Evolutionary conservation across 2,113 vertebrate species (phyloP), one percentile per base, ranked within the genome.

Genomic region (Lipotes vexillifer): DNA sequence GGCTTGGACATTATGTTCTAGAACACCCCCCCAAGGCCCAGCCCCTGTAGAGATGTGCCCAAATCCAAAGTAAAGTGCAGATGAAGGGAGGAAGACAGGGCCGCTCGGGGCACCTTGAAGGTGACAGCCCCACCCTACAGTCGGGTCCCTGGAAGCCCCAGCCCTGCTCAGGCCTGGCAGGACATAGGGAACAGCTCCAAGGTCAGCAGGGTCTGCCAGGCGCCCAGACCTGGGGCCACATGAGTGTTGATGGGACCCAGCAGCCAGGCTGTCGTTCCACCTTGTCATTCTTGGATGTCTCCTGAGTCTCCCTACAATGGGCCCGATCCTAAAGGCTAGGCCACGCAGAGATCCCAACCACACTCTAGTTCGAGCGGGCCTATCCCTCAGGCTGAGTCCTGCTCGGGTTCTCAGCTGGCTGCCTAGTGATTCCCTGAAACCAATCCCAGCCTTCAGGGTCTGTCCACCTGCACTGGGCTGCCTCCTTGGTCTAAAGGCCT

Each of bases 171-270:
- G 59, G n/a, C 68, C 31, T 17, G 23, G 29, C 80, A 84, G 44
- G 75, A 57, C 23, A 8, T 2, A 9, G 23, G 61, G 25, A 55
- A 17, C 29, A 46, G 31, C 29, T 38, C 65, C 31, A 61, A 21
- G 41, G 33, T 29, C 27, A 23, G 61, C 8, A 8, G 61, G 12
- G 5, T 90, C 38, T 61, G 23, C 61, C 3, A 33, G 4, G 4
- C 6, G 52, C 55, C 80, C n/a, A 15, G 36, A 55, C 80, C 3
- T 10, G 18, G 21, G n/a, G 13, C 49, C 27, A 77, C 23, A 8
- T 6, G 14, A 61, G 13, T 8, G 1, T 2, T n/a, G 66, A 33
- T 0, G 36, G 49, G 21, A 65, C n/a, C 38, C 2, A 18, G 31
- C 21, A 68, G 66, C 20, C 65, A 66, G 61, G 66, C 33, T n/a